A percentile compares a stretch with the other conserved stretches of the same genome.
These are phyloP conservation scores for Parasteatoda lunata DNA, from an alignment of 2,888 invertebrate genomes.

Conservation along the genomic window DNA sequence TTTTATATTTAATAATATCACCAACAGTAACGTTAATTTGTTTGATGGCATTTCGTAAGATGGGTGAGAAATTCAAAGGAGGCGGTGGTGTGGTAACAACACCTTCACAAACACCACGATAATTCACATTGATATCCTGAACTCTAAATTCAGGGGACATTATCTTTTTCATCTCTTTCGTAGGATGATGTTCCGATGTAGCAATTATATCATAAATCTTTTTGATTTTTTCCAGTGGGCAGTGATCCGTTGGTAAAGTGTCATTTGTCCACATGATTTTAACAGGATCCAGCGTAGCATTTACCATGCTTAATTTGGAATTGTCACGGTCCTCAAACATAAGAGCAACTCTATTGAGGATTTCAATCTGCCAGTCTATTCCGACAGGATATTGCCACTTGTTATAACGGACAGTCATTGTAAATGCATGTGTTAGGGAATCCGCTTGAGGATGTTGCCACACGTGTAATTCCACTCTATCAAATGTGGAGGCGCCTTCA, in stretches of 20 bases:
- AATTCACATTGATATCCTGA: slow-evolving; percentile 80
- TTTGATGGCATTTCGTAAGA: slow-evolving; percentile 88
- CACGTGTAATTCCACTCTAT: slow-evolving; percentile 82
- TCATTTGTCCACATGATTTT: slow-evolving; percentile 74
- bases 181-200: slow-evolving; percentile 77
- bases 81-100: slow-evolving; percentile 57
- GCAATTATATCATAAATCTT: slow-evolving; percentile 75
- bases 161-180: slow-evolving; percentile 78
- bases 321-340: slow-evolving; percentile 84
- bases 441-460: slow-evolving; percentile 87
- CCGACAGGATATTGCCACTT: slow-evolving; percentile 66
- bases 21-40: slow-evolving; percentile 87
- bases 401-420: slow-evolving; percentile 78
- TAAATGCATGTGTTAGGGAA: slow-evolving; percentile 88
- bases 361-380: slow-evolving; percentile 69
- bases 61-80: slow-evolving; percentile 76
- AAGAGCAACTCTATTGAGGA: slow-evolving; percentile 79
- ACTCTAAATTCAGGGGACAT: slow-evolving; percentile 82
- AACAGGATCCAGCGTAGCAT: slow-evolving; percentile 76
- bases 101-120: slow-evolving; percentile 74
- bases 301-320: slow-evolving; percentile 69
- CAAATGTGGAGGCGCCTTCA: slow-evolving; percentile 82
- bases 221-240: slow-evolving; percentile 78
- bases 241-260: slow-evolving; percentile 72
- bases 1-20: slow-evolving; percentile 84